These are phyloP conservation scores for Caradrina clavipalpis DNA, from an alignment of 2,888 invertebrate genomes.

Conservation along the genomic window DNA sequence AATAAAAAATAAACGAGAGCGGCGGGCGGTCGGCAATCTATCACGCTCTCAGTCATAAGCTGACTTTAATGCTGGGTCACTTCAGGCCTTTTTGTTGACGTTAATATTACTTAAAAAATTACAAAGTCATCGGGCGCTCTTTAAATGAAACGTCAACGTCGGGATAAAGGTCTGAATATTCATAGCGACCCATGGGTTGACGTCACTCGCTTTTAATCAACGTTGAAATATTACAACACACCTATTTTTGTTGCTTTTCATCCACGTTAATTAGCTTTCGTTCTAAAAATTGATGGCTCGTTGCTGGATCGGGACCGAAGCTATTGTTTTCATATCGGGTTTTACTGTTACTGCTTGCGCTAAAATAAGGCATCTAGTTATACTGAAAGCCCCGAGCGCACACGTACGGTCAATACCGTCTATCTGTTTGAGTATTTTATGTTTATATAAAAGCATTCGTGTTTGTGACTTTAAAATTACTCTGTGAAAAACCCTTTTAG, in stretches of 20 bases:
- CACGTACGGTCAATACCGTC: constrained; percentile 34
- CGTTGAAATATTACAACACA: constrained; percentile 71
- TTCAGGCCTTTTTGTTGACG: constrained; percentile 89
- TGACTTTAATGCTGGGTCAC: constrained; percentile 90
- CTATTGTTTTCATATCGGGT: constrained; percentile 53
- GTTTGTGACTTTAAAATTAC: constrained; percentile 49
- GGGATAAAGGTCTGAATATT: constrained; percentile 82
- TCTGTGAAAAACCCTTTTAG: constrained; percentile 56
- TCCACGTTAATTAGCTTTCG: constrained; percentile 62
- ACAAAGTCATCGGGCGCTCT: constrained; percentile 82
- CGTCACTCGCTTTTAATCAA: constrained; percentile 68
- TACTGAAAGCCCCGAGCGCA: constrained; percentile 33
- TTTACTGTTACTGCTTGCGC: constrained; percentile 42
- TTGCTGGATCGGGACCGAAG: constrained; percentile 21
- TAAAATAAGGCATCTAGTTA: constrained; percentile 46
- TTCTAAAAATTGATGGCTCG: constrained; percentile 46
- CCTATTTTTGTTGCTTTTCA: constrained; percentile 68
- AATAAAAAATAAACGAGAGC: constrained; percentile 87
- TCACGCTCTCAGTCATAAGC: constrained; percentile 89
- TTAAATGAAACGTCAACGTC: constrained; percentile 83
- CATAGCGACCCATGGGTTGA: constrained; percentile 68
- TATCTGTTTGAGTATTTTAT: constrained; percentile 40
- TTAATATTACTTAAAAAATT: constrained; percentile 86
- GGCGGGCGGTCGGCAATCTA: constrained; percentile 84
- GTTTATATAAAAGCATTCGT: constrained; percentile 39